Conservation (phyloP, 30 jellyfish, hydroid and myxozoan genomes). For the Hydractinia echinata region DNA sequence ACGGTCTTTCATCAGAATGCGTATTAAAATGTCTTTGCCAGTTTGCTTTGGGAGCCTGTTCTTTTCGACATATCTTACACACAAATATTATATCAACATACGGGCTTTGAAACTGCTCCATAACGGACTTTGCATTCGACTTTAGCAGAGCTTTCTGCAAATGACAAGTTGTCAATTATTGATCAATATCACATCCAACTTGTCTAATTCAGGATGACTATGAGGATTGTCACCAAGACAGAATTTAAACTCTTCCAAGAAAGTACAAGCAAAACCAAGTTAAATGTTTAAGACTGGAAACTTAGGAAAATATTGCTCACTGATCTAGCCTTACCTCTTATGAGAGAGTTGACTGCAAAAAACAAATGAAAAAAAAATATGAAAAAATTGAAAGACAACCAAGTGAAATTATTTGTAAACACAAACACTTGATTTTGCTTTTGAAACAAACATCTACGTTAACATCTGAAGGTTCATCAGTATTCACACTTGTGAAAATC, state of each 20-base stretch:
- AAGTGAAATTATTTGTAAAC: not conserved
- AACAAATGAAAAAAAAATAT: not conserved
- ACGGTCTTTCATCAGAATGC: not conserved
- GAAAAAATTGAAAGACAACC: not conserved
- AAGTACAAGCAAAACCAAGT: no score
- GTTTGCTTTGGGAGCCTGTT: not conserved
- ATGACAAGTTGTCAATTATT: no score
- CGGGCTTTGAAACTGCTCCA: not conserved
- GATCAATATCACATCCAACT: no score
- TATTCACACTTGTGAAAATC: no score
- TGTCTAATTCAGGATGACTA: no score
- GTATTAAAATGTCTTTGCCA: slow-evolving; percentile 2
- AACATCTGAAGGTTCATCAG: no score
- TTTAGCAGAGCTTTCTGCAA: not conserved
- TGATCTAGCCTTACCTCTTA: slow-evolving; percentile 48
- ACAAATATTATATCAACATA: slow-evolving; percentile 2
- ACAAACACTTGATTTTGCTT: not conserved
- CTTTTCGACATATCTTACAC: not conserved
- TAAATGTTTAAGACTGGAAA: no score
- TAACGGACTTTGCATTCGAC: not conserved
- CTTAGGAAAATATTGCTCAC: not conserved
- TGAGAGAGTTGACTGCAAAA: slow-evolving; percentile 57
- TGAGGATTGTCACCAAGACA: no score
- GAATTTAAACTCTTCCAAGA: no score
- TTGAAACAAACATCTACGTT: no score